Conservation (phyloP, 2,888 invertebrate species). For the Hylaea fasciaria region DNA sequence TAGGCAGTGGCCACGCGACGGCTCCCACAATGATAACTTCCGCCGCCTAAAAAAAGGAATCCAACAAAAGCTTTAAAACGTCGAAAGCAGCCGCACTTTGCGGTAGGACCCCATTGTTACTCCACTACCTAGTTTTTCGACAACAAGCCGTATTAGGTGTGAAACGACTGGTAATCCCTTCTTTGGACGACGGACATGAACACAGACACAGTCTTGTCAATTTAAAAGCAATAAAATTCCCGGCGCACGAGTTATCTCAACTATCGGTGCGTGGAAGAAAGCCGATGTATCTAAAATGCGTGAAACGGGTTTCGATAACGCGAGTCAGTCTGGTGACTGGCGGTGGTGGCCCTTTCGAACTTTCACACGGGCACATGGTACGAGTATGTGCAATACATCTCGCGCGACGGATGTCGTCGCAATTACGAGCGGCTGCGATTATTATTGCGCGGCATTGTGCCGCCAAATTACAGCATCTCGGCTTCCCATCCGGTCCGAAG, state of each 20-base stretch:
- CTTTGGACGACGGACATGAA: constrained; percentile 51
- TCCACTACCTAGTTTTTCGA: constrained; percentile 46
- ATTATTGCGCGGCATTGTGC: constrained; percentile 81
- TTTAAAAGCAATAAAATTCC: constrained; percentile 65
- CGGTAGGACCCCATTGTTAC: constrained; percentile 59
- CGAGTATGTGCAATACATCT: constrained; percentile 65
- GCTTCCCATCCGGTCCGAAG: constrained; percentile 77
- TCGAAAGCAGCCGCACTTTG: constrained; percentile 58
- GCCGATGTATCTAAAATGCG: constrained; percentile 71
- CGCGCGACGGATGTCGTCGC: constrained; percentile 79
- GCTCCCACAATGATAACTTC: constrained; percentile 66
- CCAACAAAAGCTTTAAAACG: constrained; percentile 62
- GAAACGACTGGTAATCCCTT: constrained; percentile 60
- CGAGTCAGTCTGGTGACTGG: constrained; percentile 52
- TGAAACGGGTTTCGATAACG: constrained; percentile 73
- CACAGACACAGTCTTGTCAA: constrained; percentile 61
- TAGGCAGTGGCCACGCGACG: constrained; percentile 67
- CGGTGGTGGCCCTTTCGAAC: constrained; percentile 69
- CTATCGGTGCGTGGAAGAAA: constrained; percentile 65
- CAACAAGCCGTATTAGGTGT: constrained; percentile 59
- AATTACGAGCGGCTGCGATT: constrained; percentile 79
- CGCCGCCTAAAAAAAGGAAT: constrained; percentile 60
- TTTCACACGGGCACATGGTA: constrained; percentile 72
- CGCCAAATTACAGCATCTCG: constrained; percentile 80
- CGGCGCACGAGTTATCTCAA: constrained; percentile 59